Evolutionary conservation across 2,888 invertebrate species (phyloP), one percentile per base, ranked within the genome.

Genomic region (Synanthedon formicaeformis): DNA sequence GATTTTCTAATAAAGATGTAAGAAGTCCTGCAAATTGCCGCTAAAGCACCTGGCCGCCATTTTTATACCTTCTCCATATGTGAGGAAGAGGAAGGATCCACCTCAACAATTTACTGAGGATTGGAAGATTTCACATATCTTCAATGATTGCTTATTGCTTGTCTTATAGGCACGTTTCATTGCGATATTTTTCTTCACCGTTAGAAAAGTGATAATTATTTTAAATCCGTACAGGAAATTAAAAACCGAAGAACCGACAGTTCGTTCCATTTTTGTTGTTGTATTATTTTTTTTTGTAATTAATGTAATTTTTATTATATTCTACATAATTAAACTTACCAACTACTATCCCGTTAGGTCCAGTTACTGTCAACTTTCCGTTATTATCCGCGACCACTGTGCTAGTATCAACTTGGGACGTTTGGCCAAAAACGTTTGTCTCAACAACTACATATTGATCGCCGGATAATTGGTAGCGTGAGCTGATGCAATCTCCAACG

Each of bases 401-500:
- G 16, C 71, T 73, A 4, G 66, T 67, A 23, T 55, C 58, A 1
- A 73, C 55, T 2, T 61, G 55, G 3, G 69, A 74, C 2, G 51
- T 56, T 4, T 67, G 58, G 14, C 63, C 66, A 41, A 63, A 63
- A 2, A 85, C 71, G 11, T 60, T 67, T 2, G 75, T 77, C 54
- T 81, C 77, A 0, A 73, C 64, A 2, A 77, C 71, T 40, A 64
- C 58, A 60, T 66, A 67, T 3, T 62, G 56, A 55, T 57, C 65
- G 16, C 67, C 73, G 4, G 59, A 53, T 2, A 57, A 50, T 2
- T 58, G 45, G 63, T 77, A 76, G 2, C 69, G 61, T 0, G 78
- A 70, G 61, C 79, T 82, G 57, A 70, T 63, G 56, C 85, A 85
- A 2, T 69, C 63, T 1, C 81, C 81, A 0, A 54, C 62, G 50